Evolutionary conservation across 2,888 invertebrate genomes (phyloP).

Genomic region (Carterocephalus palaemon): DNA sequence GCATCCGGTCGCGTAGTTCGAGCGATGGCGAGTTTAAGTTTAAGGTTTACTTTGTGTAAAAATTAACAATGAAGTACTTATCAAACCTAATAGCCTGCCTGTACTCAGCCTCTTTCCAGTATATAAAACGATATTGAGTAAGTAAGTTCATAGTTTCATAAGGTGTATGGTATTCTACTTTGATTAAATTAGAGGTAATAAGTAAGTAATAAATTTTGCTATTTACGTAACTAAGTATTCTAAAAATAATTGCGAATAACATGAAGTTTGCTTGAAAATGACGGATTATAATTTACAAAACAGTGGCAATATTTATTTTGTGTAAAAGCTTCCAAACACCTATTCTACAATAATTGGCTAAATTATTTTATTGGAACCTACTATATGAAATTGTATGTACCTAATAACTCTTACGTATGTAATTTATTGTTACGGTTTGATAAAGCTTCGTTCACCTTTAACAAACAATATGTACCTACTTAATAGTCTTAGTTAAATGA

Average conservation of each 20-base stretch:
- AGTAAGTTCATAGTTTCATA: slow-evolving; percentile 1
- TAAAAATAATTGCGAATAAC: slow-evolving; percentile 55
- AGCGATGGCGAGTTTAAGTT: too few species aligned
- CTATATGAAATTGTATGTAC: slow-evolving; percentile 44
- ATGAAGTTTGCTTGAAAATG: slow-evolving; percentile 55
- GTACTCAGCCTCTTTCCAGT: slow-evolving; percentile 15
- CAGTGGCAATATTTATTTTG: slow-evolving; percentile 64
- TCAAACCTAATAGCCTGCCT: not conserved
- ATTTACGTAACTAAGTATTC: slow-evolving; percentile 51
- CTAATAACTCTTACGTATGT: slow-evolving; percentile 64
- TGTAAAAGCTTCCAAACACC: slow-evolving; percentile 78
- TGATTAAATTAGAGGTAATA: slow-evolving; percentile 13
- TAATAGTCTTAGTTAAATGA: slow-evolving; percentile 21
- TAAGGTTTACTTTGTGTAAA: too few species aligned
- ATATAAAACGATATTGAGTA: slow-evolving; percentile 2
- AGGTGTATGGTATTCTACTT: slow-evolving; percentile 17
- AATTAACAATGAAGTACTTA: too few species aligned
- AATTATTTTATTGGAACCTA: slow-evolving; percentile 44
- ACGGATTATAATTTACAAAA: slow-evolving; percentile 64
- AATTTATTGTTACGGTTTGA: slow-evolving; percentile 65
- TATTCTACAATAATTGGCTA: slow-evolving; percentile 64
- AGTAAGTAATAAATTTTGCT: slow-evolving; percentile 63
- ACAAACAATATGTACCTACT: too few species aligned
- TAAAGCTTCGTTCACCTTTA: slow-evolving; percentile 59
- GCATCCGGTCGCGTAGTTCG: too few species aligned